phyloP scores from a whole-genome alignment of 2,888 invertebrate species.

The Tipula lateralis region DNA sequence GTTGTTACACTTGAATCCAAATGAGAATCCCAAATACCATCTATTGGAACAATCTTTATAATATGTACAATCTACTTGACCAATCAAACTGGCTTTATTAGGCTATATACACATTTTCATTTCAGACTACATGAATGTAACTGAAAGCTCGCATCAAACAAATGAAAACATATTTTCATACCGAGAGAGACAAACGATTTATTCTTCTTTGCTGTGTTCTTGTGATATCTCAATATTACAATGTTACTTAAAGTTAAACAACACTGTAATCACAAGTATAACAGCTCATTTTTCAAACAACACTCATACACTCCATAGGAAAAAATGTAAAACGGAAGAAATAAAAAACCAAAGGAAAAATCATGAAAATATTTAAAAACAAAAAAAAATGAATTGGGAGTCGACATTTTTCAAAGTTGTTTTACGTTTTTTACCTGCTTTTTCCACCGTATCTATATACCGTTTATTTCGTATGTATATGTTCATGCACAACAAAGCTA shows the following conservation, averaged over 20 bases:
- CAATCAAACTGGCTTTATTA: no score
- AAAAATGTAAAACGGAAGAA: not conserved
- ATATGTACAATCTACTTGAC: no score
- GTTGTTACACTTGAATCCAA: no score
- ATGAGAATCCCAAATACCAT: no score
- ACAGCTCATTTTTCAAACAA: slow-evolving; percentile 9
- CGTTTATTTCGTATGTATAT: not conserved
- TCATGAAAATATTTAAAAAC: slow-evolving; percentile 2
- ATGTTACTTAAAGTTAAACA: not conserved
- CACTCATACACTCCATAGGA: not conserved
- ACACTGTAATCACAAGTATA: not conserved
- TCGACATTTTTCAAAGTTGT: not conserved
- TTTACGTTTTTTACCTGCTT: not conserved
- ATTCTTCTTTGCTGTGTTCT: not conserved
- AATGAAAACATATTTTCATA: not conserved
- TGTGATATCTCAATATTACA: not conserved
- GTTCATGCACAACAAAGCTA: not conserved
- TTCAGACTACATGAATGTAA: not conserved
- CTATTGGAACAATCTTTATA: no score
- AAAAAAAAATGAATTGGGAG: not conserved
- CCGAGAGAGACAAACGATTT: not conserved
- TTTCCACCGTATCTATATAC: not conserved
- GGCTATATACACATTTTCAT: not conserved
- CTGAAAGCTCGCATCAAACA: not conserved
- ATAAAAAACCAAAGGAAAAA: not conserved